phyloP scores from a whole-genome alignment of 2,888 invertebrate species.

The Diaperis boleti region DNA sequence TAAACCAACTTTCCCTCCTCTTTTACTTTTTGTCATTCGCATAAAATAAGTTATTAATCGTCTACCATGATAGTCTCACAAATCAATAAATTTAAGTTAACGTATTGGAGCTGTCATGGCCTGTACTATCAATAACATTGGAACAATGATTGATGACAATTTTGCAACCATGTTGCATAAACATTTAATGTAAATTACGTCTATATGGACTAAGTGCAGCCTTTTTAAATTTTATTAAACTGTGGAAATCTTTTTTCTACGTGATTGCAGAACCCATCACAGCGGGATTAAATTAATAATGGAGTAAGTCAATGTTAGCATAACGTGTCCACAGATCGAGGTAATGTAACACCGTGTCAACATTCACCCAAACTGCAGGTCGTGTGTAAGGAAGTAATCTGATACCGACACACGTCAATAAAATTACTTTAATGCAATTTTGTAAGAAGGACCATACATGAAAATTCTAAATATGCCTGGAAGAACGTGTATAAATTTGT shows the following conservation, averaged over 20 bases:
- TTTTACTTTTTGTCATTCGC: not conserved
- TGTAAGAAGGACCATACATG: no score
- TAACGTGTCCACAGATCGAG: slow-evolving; percentile 37
- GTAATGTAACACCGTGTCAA: slow-evolving; percentile 42
- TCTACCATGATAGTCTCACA: slow-evolving; percentile 15
- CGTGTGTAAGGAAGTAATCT: slow-evolving; percentile 43
- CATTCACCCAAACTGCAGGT: slow-evolving; percentile 30
- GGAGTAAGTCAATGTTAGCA: slow-evolving; percentile 40
- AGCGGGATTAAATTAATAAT: slow-evolving; percentile 40
- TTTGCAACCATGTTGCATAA: slow-evolving; percentile 33
- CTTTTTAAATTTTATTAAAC: slow-evolving; percentile 38
- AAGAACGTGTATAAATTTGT: no score
- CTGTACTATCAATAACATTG: slow-evolving; percentile 35
- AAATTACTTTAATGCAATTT: slow-evolving; percentile 51
- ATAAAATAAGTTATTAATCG: not conserved
- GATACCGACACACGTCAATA: slow-evolving; percentile 45
- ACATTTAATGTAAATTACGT: slow-evolving; percentile 29
- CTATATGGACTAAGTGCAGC: slow-evolving; percentile 17
- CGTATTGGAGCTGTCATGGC: slow-evolving; percentile 19
- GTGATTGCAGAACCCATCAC: slow-evolving; percentile 39
- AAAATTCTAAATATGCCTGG: no score
- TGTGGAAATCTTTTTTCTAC: slow-evolving; percentile 37
- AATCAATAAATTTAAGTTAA: slow-evolving; percentile 26
- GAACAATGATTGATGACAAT: slow-evolving; percentile 31
- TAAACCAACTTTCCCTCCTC: no score